A percentile compares a stretch with the other conserved stretches of the same genome.
These are phyloP conservation scores for Condylura cristata DNA, from an alignment of 2,113 vertebrate genomes.

Conservation along the genomic window DNA sequence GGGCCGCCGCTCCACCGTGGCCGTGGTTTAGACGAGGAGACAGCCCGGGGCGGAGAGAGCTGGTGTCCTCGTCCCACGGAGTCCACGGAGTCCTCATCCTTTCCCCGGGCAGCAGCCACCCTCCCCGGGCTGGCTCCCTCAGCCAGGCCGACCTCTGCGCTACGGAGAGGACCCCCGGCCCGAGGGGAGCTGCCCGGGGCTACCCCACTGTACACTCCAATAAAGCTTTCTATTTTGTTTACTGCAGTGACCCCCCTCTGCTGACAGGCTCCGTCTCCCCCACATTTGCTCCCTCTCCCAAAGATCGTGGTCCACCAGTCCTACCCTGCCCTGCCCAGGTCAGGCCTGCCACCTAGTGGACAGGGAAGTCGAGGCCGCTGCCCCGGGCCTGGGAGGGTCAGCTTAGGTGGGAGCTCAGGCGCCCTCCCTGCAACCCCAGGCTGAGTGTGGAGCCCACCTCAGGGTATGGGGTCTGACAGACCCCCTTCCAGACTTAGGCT, in stretches of 20 bases:
- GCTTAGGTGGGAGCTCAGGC: accelerated
- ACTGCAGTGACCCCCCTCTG: neutral
- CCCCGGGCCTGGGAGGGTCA: accelerated
- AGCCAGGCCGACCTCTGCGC: no score
- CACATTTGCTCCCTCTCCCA: neutral
- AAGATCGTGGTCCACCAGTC: neutral
- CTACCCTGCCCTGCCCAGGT: accelerated
- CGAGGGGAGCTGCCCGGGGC: neutral
- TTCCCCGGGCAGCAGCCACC: no score
- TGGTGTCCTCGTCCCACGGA: no score
- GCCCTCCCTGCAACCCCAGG: neutral
- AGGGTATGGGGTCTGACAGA: no score
- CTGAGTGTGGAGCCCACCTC: neutral
- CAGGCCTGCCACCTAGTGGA: slow-evolving; percentile 65
- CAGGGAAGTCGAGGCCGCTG: neutral
- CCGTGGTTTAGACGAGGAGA: no score
- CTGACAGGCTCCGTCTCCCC: neutral
- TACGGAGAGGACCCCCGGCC: no score
- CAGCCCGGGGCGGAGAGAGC: no score
- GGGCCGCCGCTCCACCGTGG: no score
- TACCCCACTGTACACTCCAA: slow-evolving; percentile 46
- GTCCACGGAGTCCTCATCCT: no score
- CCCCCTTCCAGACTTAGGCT: neutral
- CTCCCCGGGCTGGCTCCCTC: no score
- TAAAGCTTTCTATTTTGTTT: slow-evolving; percentile 78